Base-by-base conservation (phyloP, 2,888 invertebrate genomes). In the Nycteola revayana region DNA sequence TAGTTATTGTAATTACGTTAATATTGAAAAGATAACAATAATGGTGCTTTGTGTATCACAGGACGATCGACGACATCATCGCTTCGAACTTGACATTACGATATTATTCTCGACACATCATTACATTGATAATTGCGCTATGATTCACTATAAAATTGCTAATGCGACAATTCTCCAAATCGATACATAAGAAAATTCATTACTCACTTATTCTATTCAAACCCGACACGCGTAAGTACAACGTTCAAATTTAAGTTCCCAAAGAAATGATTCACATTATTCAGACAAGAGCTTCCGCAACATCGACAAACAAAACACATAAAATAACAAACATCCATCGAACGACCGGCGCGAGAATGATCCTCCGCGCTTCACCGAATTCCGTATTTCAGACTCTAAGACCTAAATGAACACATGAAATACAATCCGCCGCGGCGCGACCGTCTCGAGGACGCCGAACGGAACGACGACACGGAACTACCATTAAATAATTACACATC, bases 321-420 rank as follows among this genome's bases (percentile, higher is more conserved):
- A 79, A 84, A 85, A 80, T 80, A 82, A 85, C 82, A 83, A 81
- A 80, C 82, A 79, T 77, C 58, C 79, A 79, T 70, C 75, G 66
- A 75, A 73, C 74, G 76, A 73, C 66, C 75, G 71, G 76, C 69
- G 73, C 66, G 60, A 69, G 65, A 69, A 67, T 69, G 74, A 74
- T 69, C 71, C 76, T 64, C 73, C 67, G 72, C 72, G 62, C 21
- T 21, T 65, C 67, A 71, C 72, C 73, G 66, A 72, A 65, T 68
- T 73, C 66, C 75, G 82, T 78, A 80, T 80, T 80, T 78, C 84
- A 75, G 75, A 84, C 75, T 76, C 83, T 85, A 84, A 73, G 66
- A 86, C 76, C 86, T 86, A 86, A 85, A 84, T 87, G 87, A 87
- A 87, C 87, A 87, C 87, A 87, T 84, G 83, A 83, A 83, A 84